phyloP scores from a whole-genome alignment of 2,113 vertebrate species.

The Pomatorhinus ruficollis region DNA sequence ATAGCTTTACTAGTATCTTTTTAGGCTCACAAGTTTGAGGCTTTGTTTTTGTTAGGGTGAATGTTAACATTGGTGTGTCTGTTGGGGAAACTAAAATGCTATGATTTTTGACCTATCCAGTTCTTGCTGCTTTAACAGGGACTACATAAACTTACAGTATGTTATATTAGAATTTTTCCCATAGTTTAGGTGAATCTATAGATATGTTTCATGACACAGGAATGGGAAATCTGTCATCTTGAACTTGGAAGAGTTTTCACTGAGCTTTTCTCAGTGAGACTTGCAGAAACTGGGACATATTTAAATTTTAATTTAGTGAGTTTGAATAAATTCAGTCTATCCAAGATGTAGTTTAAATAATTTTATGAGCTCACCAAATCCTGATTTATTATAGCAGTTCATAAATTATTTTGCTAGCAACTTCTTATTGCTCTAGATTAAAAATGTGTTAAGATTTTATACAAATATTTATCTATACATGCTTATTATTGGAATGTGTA shows the following conservation, averaged over 20 bases:
- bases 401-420: neutral
- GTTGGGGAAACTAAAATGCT: neutral
- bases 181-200: neutral
- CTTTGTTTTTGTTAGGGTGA: neutral
- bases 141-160: neutral
- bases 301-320: neutral
- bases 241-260: neutral
- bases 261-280: neutral
- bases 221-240: neutral
- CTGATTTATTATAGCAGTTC: neutral
- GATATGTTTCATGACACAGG: neutral
- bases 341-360: neutral
- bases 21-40: neutral
- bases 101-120: neutral
- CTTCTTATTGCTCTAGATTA: neutral
- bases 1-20: neutral
- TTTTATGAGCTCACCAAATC: neutral
- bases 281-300: neutral
- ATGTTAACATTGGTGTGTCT: neutral
- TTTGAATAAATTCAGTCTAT: neutral
- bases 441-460: neutral
- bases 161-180: neutral
- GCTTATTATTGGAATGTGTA: rapidly evolving
- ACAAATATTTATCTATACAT: neutral
- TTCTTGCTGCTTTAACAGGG: neutral